Base-by-base conservation (phyloP, 1,140 invertebrate species). In the Holotrichia oblita region DNA sequence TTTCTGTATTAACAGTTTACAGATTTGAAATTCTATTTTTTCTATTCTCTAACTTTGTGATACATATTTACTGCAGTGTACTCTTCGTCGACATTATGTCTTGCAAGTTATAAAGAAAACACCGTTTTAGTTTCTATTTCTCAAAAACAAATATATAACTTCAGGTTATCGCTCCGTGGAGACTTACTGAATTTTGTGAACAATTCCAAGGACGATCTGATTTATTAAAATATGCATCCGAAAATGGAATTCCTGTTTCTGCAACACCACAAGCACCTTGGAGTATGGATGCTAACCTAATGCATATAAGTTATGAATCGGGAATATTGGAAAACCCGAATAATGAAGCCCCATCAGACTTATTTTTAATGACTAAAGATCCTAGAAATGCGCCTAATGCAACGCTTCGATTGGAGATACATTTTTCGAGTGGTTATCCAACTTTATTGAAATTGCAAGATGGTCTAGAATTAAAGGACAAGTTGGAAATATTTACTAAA, bases 241-340 rank as follows among this genome's bases (percentile, higher is more conserved):
- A 89, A 77, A 89, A 95, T 83, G 88, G 89, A 44, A 95, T 96
- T 59, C 92, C 93, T 6, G 90, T 95, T 2, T 91, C 93, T 10
- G 93, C 93, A 4, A 95, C 94, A 14, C 91, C 91, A 2, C 92
- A 94, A 84, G 89, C 91, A 34, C 94, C 94, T 0, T 96, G 94
- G 94, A 95, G 94, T 81, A 95, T 93, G 83, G 95, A 96, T 86
- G 94, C 93, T 22, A 97, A 97, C 85, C 89, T 96, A n/a, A 91
- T 95, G 89, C 94, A 96, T 83, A 92, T 95, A 79, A 96, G 94
- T 85, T 97, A 95, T 81, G 95, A 96, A 87, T 95, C 94, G 0
- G 95, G 94, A 0, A 90, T 96, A 64, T 86, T 96, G 0, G 95
- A 96, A 87, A 90, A 96, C 86, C 95, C 95, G 1, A 87, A 88